phyloP scores from a whole-genome alignment of 2,888 invertebrate genomes.

The Stratiomys singularior region DNA sequence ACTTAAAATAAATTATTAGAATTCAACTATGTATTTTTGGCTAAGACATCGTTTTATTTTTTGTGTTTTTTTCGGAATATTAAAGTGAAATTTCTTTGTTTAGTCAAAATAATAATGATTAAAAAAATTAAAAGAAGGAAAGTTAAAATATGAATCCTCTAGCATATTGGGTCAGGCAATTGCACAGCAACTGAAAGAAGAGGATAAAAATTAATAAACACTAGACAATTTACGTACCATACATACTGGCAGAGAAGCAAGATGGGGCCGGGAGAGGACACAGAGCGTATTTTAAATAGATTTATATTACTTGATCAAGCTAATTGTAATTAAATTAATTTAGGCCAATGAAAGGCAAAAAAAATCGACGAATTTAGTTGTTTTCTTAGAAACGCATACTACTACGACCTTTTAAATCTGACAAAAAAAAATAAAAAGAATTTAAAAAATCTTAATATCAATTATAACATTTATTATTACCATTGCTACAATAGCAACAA shows the following conservation, averaged over 20 bases:
- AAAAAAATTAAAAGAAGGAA: not conserved
- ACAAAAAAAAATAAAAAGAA: no score
- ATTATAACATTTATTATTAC: not conserved
- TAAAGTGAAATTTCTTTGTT: not conserved
- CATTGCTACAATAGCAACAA: not conserved
- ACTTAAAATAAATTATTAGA: conserved; percentile 15
- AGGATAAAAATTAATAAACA: no score
- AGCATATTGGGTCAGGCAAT: not conserved
- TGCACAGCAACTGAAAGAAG: not conserved
- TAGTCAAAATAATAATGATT: not conserved
- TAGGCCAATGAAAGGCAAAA: not conserved
- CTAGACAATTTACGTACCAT: not conserved
- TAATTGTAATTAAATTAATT: no score
- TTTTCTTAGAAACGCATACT: not conserved
- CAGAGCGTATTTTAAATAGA: not conserved
- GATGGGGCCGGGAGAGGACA: no score
- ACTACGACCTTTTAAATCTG: no score
- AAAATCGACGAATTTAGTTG: not conserved
- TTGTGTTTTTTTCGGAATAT: not conserved
- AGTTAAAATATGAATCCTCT: not conserved
- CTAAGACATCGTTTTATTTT: not conserved
- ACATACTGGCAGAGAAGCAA: not conserved
- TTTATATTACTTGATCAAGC: not conserved
- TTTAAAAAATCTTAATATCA: no score
- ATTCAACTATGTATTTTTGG: conserved; percentile 19